Evolutionary conservation across 2,113 vertebrate genomes (phyloP).

Genomic region (Elephas maximus): DNA sequence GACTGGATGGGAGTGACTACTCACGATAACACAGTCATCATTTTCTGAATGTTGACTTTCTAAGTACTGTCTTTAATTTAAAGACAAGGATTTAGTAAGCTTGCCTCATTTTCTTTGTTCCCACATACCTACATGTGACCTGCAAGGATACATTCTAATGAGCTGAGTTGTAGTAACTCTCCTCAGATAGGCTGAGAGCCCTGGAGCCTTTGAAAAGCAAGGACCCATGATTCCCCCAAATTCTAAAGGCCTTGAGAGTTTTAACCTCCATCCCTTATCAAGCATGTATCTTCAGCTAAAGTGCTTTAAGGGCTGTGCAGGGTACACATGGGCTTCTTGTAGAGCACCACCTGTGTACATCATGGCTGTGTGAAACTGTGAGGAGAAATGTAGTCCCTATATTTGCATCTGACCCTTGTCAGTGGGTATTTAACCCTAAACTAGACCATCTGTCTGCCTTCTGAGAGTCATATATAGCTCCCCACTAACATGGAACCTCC

Average conservation of each 20-base stretch:
- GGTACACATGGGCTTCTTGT: background rate
- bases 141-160: background rate
- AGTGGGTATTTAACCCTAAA: background rate
- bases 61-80: background rate
- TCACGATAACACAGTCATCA: background rate
- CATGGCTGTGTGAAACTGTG: background rate
- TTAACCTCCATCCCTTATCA: background rate
- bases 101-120: conserved; percentile 35
- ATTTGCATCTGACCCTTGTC: background rate
- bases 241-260: background rate
- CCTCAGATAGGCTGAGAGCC: background rate
- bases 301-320: background rate
- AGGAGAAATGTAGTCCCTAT: background rate
- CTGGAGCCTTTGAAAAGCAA: conserved; percentile 23
- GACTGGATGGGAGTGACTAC: background rate
- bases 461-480: background rate
- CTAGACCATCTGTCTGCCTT: background rate
- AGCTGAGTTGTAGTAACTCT: background rate
- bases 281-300: background rate
- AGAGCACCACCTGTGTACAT: background rate
- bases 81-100: background rate
- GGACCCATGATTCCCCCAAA: no score
- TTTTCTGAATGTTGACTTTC: conserved; percentile 48
- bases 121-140: background rate
- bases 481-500: background rate